Base-by-base conservation (phyloP, 2,113 vertebrate species). In the Coregonus clupeaformis region DNA sequence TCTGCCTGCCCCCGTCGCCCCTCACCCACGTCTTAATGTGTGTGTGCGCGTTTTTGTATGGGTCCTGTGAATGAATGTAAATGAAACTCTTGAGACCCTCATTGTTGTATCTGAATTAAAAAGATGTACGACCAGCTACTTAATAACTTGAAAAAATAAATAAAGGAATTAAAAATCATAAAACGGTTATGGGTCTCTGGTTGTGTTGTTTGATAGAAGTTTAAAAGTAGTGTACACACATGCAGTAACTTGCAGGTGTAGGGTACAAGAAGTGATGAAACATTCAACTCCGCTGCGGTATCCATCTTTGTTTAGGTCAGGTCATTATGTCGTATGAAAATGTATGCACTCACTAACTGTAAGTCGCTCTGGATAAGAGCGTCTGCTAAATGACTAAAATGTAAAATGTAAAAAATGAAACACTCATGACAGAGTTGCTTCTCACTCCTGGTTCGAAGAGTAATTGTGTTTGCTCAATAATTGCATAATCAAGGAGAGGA, bases 131-230 rank as follows among this genome's bases (percentile, higher is more conserved):
- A 90, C 84, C 87, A 82, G 90, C 89, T 86, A 86, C 84, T 91
- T 90, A 92, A 91, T 90, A 92, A 90, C 91, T 86, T 84, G 86
- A 86, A 90, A 80, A 68, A 82, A 67, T 25, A 49, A 59, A 77
- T 74, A 69, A 74, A 72, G 68, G 6, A 32, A 52, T 76, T 69
- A 73, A 82, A 86, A 82, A 84, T 47, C 1, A 86, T 77, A 73
- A 86, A 62, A 29, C 20, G 1, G 4, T 36, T 42, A 42, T 42
- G 36, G 0, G 36, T 42, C 36, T 30, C 4, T 36, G 47, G 20
- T 27, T 29, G 16, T 57, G 47, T 52, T 45, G 12, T 65, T 25
- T 30, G 22, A 2, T 25, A n/a, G 25, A 65, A 65, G 22, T 9
- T 16, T 62, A 62, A 16, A n/a, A n/a, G 20, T n/a, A 22, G 59